phyloP scores from a whole-genome alignment of 64 coral and sea anemone species.

The Pocillopora damicornis region DNA sequence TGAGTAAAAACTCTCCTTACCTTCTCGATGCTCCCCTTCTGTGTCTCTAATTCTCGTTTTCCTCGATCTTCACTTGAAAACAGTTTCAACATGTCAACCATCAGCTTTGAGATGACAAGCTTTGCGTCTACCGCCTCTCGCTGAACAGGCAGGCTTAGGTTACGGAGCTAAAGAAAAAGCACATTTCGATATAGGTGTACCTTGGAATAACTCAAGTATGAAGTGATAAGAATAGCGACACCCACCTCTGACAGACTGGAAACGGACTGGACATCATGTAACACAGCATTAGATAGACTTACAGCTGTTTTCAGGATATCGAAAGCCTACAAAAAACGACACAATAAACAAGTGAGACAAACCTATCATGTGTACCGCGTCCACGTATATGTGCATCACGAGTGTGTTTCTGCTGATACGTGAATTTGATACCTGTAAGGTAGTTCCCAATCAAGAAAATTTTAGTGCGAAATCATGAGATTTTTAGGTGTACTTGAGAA shows the following conservation, averaged over 20 bases:
- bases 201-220: not conserved
- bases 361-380: too few species aligned
- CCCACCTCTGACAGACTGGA: conserved; percentile 49
- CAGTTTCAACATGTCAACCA: conserved; percentile 49
- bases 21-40: conserved; percentile 72
- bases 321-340: conserved; percentile 33
- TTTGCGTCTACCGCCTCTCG: conserved; percentile 43
- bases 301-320: conserved; percentile 46
- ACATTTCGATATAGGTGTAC: not conserved
- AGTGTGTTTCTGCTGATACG: too few species aligned
- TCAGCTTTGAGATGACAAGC: conserved; percentile 43
- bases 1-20: not conserved
- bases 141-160: conserved; percentile 61
- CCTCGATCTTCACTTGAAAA: conserved; percentile 43
- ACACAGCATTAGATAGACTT: conserved; percentile 46
- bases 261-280: conserved; percentile 39
- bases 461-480: too few species aligned
- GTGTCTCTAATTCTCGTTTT: conserved; percentile 52
- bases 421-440: too few species aligned
- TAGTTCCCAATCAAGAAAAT: too few species aligned
- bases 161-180: conserved; percentile 32
- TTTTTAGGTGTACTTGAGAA: too few species aligned
- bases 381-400: too few species aligned
- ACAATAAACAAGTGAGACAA: not conserved
- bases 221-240: too few species aligned